A percentile compares a stretch with the other conserved stretches of the same genome.
These are phyloP conservation scores for Takifugu rubripes DNA, from an alignment of 2,797 vertebrate genomes.

Conservation along the genomic window DNA sequence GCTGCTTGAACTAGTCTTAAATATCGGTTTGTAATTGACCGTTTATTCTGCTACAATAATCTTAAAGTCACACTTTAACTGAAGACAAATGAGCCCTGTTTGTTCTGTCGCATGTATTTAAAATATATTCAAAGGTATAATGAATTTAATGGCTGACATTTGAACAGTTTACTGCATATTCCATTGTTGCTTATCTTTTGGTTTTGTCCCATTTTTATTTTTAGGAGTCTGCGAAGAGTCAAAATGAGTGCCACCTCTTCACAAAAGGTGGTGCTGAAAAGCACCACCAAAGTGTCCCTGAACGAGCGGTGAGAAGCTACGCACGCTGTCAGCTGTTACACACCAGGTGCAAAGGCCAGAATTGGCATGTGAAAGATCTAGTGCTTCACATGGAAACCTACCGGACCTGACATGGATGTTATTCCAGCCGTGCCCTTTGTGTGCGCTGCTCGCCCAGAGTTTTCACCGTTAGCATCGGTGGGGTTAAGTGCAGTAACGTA, in stretches of 20 bases:
- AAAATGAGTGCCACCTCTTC: slow-evolving; percentile 91
- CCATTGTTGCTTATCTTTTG: background rate
- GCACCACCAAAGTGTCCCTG: slow-evolving; percentile 99
- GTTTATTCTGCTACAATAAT: too few species aligned
- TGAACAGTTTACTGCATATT: background rate
- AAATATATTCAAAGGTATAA: too few species aligned
- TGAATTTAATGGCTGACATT: background rate
- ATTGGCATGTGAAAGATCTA: slow-evolving; percentile 61
- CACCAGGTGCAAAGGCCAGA: slow-evolving; percentile 58
- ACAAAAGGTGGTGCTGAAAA: slow-evolving; percentile 99
- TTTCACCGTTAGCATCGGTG: background rate
- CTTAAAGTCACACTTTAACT: too few species aligned
- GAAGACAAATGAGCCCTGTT: too few species aligned
- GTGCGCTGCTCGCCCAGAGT: slow-evolving; percentile 66
- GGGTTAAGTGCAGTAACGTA: background rate
- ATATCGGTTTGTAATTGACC: too few species aligned
- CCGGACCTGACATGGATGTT: slow-evolving; percentile 60
- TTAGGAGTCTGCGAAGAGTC: slow-evolving; percentile 59
- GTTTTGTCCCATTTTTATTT: slow-evolving; percentile 8
- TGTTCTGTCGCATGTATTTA: too few species aligned
- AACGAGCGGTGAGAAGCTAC: slow-evolving; percentile 98
- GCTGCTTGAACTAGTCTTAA: too few species aligned
- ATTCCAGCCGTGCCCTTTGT: slow-evolving; percentile 37
- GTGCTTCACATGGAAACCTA: slow-evolving; percentile 57
- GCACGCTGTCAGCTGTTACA: slow-evolving; percentile 77